Percentiles rank a stretch among this genome's conserved stretches.
Conservation (phyloP, 2,113 vertebrate genomes). For the Lophura nycthemera region DNA sequence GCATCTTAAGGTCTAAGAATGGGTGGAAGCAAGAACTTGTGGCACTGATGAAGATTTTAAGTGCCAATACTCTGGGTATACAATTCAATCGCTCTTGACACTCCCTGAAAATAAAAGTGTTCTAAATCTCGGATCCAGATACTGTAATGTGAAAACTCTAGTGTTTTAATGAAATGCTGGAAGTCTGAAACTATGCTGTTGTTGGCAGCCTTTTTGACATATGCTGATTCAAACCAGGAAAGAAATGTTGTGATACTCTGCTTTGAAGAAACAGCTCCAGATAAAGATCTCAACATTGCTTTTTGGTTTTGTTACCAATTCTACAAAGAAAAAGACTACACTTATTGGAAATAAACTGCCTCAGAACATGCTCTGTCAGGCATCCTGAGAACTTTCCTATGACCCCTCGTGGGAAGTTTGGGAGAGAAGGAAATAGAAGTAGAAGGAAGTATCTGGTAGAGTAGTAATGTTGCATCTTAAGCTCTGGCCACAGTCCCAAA, state of each 20-base stretch:
- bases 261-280: neutral
- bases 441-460: neutral
- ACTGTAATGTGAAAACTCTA: constrained; percentile 1
- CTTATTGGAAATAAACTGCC: neutral
- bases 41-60: neutral
- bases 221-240: neutral
- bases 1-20: neutral
- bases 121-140: neutral
- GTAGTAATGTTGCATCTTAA: neutral
- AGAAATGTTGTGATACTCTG: neutral
- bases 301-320: constrained; percentile 27
- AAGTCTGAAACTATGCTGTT: constrained; percentile 35
- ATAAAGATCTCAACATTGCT: neutral
- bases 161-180: constrained; percentile 26
- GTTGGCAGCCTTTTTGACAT: constrained; percentile 14
- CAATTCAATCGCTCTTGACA: neutral
- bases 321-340: neutral
- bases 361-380: neutral
- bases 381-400: neutral
- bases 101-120: neutral
- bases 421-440: neutral
- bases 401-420: neutral
- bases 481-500: neutral
- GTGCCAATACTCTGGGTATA: neutral
- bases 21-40: neutral